Evolutionary conservation across 2,113 vertebrate species (phyloP), one percentile per base, ranked within the genome.

Genomic region (Merops nubicus): DNA sequence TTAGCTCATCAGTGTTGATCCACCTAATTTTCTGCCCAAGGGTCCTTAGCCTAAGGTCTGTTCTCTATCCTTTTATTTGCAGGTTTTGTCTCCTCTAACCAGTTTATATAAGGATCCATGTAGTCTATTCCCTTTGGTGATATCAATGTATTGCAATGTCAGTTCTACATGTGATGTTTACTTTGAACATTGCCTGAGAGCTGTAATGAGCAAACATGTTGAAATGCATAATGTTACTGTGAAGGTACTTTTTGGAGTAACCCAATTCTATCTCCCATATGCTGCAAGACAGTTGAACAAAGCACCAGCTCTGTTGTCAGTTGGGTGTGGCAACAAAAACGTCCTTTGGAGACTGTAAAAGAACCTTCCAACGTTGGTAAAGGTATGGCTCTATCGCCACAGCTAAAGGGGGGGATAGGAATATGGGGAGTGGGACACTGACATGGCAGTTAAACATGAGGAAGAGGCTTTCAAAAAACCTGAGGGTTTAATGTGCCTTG

Each of bases 171-270:
- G 9, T 25, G 36, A 54, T 40, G 29, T 34, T 77, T 42, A 20
- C 48, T 48, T 42, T 59, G 54, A 79, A 48, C 12, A 14, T 31
- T 53, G 18, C n/a, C 53, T 31, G 22, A 0, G 12, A 64, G 26
- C 23, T 68, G 17, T 73, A 56, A 57, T 47, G 68, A 47, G 33
- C 10, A 48, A 63, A 42, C 0, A 1, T 0, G 0, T 53, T 26
- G 19, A 77, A 59, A 48, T 48, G 8, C 9, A 4, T 45, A 74
- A 45, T 18, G 18, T 34, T 23, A 40, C 60, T 12, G 9, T 21
- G 50, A 38, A 53, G 43, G 25, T 33, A 20, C 36, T 47, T n/a
- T 74, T n/a, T 59, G 22, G 48, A 53, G 43, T 59, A 80, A 69
- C 13, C 19, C 45, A 42, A 2, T 68, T 36, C 31, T 26, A 2